phyloP scores from a whole-genome alignment of 2,888 invertebrate genomes.

The Thecocarcelia acutangulata region DNA sequence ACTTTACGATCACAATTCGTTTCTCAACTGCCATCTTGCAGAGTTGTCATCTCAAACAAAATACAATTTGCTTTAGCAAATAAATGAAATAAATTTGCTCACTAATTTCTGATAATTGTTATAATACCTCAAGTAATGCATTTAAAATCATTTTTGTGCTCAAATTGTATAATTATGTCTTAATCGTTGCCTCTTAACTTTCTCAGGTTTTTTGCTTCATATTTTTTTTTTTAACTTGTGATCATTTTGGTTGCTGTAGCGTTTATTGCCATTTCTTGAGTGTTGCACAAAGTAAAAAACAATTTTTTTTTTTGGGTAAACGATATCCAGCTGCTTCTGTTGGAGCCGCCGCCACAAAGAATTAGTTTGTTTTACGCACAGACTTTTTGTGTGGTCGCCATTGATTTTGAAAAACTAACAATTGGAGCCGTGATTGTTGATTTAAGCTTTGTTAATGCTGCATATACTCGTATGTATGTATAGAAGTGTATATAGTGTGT shows the following conservation, averaged over 20 bases:
- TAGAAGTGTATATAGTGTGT: neutral
- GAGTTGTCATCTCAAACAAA: too few species aligned
- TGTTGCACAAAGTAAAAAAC: neutral
- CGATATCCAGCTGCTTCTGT: slow-evolving; percentile 69
- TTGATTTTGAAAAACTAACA: slow-evolving; percentile 67
- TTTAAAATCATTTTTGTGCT: slow-evolving; percentile 47
- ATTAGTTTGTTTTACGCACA: slow-evolving; percentile 64
- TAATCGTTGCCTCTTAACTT: slow-evolving; percentile 62
- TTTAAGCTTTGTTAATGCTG: slow-evolving; percentile 37
- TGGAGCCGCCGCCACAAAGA: slow-evolving; percentile 64
- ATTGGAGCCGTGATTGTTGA: slow-evolving; percentile 65
- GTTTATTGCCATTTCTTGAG: slow-evolving; percentile 1
- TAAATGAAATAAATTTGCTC: slow-evolving; percentile 38
- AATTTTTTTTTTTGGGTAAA: slow-evolving; percentile 43
- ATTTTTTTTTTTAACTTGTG: slow-evolving; percentile 27
- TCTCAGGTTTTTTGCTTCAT: slow-evolving; percentile 36
- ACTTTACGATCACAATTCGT: too few species aligned
- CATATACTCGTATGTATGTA: neutral
- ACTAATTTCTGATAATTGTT: slow-evolving; percentile 61
- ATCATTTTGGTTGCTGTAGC: slow-evolving; percentile 24
- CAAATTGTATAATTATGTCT: slow-evolving; percentile 60
- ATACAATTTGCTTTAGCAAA: neutral
- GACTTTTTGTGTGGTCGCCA: slow-evolving; percentile 66
- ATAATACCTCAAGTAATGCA: slow-evolving; percentile 59
- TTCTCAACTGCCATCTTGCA: too few species aligned